These are phyloP conservation scores for Eristalis tenax DNA, from an alignment of 2,888 invertebrate species.

Conservation along the genomic window DNA sequence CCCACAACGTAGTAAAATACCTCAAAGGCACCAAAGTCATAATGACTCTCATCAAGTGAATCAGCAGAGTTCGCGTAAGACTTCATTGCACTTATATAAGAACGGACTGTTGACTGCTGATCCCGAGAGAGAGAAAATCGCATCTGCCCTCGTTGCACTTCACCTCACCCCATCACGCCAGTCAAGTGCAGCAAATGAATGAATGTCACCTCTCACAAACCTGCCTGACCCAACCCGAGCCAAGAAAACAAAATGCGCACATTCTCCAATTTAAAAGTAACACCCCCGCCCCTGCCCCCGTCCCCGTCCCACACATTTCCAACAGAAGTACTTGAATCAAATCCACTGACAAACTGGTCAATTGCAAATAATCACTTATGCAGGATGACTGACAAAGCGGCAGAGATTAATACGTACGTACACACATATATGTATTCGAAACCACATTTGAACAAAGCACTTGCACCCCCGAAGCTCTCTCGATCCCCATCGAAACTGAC, in stretches of 20 bases:
- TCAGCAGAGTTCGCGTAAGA: no score
- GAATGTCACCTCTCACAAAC: neutral
- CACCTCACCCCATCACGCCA: no score
- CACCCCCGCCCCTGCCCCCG: neutral
- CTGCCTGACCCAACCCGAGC: neutral
- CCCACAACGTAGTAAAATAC: no score
- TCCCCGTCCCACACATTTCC: neutral
- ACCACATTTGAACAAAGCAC: neutral
- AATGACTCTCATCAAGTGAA: no score
- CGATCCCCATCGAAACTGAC: neutral
- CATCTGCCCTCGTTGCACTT: no score
- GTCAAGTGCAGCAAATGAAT: no score
- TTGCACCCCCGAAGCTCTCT: neutral
- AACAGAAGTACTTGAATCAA: constrained; percentile 13
- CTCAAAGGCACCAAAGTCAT: no score
- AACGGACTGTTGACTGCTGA: no score
- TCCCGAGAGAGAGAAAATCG: no score
- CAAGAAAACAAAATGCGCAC: constrained; percentile 15
- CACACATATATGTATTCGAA: neutral
- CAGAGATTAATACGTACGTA: neutral
- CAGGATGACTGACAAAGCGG: neutral
- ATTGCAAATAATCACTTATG: constrained; percentile 2
- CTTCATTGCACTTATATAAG: no score
- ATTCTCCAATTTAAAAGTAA: neutral
- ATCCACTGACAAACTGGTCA: constrained; percentile 23